Percentiles rank a stretch among this genome's conserved stretches.
Evolutionary conservation across 2,797 vertebrate genomes (phyloP).

Genomic region (Channa striata): DNA sequence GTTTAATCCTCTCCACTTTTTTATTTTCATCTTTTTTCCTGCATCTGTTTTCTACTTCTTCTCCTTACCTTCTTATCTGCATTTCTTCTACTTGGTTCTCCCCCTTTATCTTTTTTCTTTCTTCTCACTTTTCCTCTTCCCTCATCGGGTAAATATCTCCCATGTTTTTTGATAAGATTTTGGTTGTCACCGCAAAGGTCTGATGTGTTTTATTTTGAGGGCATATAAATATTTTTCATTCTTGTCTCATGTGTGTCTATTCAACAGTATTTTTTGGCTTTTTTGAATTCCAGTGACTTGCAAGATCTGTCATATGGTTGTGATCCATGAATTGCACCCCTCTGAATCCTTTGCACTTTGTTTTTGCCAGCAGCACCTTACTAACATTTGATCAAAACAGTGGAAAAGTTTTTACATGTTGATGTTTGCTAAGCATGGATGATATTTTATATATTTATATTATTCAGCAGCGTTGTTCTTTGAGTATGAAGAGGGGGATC

Average conservation of each 20-base stretch:
- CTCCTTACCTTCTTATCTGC: not conserved
- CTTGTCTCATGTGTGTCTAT: slow-evolving; percentile 25
- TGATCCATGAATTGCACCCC: slow-evolving; percentile 41
- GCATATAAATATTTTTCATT: slow-evolving; percentile 45
- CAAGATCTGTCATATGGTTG: slow-evolving; percentile 35
- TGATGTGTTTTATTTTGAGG: slow-evolving; percentile 39
- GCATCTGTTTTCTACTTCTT: not conserved
- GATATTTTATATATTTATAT: too few species aligned
- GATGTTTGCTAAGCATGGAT: slow-evolving; percentile 54
- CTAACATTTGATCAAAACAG: slow-evolving; percentile 44
- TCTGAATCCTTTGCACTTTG: slow-evolving; percentile 17
- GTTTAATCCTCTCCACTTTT: not conserved
- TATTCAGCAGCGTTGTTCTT: too few species aligned
- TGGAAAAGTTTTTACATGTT: slow-evolving; percentile 51
- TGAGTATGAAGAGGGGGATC: too few species aligned
- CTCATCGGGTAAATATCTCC: slow-evolving; percentile 30
- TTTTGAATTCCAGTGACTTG: slow-evolving; percentile 53
- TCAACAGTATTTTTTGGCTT: slow-evolving; percentile 54
- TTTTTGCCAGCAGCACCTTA: slow-evolving; percentile 28
- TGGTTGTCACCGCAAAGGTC: slow-evolving; percentile 15
- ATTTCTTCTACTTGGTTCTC: not conserved
- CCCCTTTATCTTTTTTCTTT: too few species aligned
- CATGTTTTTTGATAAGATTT: slow-evolving; percentile 16
- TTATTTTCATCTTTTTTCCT: not conserved
- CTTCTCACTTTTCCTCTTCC: not conserved